Evolutionary conservation across 2,888 invertebrate genomes (phyloP).

Genomic region (Microplitis deprimator): DNA sequence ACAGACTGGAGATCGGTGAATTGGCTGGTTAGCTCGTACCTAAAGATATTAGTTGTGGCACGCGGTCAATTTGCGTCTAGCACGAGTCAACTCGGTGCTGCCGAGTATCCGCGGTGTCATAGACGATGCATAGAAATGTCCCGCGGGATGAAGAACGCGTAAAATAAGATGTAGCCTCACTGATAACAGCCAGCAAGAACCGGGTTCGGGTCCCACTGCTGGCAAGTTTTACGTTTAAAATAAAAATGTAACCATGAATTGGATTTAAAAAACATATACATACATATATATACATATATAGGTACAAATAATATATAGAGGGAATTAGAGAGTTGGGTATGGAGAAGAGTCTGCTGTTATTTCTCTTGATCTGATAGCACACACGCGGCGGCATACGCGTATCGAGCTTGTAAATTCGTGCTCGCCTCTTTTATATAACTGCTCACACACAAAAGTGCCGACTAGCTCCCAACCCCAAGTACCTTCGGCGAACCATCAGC

Average conservation of each 20-base stretch:
- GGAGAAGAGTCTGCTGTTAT: slow-evolving; percentile 38
- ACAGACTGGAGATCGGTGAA: slow-evolving; percentile 6
- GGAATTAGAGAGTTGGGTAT: neutral
- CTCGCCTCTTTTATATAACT: slow-evolving; percentile 51
- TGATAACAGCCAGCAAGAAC: slow-evolving; percentile 60
- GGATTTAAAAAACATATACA: neutral
- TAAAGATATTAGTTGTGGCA: slow-evolving; percentile 44
- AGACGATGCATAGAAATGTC: slow-evolving; percentile 70
- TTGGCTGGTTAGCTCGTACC: slow-evolving; percentile 18
- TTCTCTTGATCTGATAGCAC: slow-evolving; percentile 58
- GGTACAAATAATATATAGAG: neutral
- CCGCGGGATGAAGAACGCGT: slow-evolving; percentile 66
- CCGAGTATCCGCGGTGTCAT: slow-evolving; percentile 67
- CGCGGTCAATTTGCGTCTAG: slow-evolving; percentile 70
- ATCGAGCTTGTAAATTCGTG: slow-evolving; percentile 65
- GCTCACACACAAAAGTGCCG: slow-evolving; percentile 63
- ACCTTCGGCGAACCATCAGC: slow-evolving; percentile 26
- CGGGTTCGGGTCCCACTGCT: too few relatives aligned
- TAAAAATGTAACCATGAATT: slow-evolving; percentile 11
- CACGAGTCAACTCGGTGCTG: slow-evolving; percentile 64
- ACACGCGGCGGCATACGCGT: slow-evolving; percentile 35
- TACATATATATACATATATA: neutral
- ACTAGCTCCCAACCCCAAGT: slow-evolving; percentile 1
- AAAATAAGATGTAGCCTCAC: slow-evolving; percentile 71
- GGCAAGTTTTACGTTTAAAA: too few relatives aligned